These are phyloP conservation scores for Echinarachnius parma DNA, from an alignment of 53 echinoderm and acorn worm genomes.

Conservation along the genomic window DNA sequence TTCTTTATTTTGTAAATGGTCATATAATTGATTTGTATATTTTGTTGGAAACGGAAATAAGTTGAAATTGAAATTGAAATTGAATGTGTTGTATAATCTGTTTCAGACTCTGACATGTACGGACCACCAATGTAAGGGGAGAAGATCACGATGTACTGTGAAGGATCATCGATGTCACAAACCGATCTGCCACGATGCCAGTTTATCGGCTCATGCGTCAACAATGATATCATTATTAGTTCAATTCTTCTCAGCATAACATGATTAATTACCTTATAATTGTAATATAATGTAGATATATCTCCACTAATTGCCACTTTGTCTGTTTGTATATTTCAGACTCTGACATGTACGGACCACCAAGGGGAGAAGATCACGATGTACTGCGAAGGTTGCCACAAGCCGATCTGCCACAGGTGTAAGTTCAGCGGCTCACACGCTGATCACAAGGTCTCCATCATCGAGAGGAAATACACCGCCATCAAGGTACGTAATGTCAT, in stretches of 20 bases:
- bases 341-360: conserved; percentile 90
- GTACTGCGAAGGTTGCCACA: conserved; percentile 98
- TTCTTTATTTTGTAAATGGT: too few relatives aligned
- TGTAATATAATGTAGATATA: too few relatives aligned
- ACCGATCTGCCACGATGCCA: conserved; percentile 92
- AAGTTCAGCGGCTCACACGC: conserved; percentile 87
- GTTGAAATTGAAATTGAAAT: too few relatives aligned
- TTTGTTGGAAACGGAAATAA: too few relatives aligned
- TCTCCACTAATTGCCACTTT: too few relatives aligned
- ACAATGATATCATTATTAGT: conserved; percentile 79
- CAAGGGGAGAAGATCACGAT: conserved; percentile 85
- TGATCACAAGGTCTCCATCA: conserved; percentile 80
- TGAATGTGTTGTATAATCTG: too few relatives aligned
- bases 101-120: conserved; percentile 84
- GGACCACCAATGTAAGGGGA: conserved; percentile 88
- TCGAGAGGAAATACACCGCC: conserved; percentile 79
- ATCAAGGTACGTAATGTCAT: conserved; percentile 84
- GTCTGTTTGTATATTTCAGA: too few relatives aligned
- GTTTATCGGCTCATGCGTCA: conserved; percentile 74
- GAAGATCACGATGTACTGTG: conserved; percentile 95
- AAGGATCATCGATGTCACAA: conserved; percentile 97
- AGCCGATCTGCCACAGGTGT: conserved; percentile 87
- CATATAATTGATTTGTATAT: too few relatives aligned
- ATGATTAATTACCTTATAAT: too few relatives aligned
- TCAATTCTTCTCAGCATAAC: too few relatives aligned